Evolutionary conservation across 2,113 vertebrate species (phyloP).

Genomic region (Mustelus asterias): DNA sequence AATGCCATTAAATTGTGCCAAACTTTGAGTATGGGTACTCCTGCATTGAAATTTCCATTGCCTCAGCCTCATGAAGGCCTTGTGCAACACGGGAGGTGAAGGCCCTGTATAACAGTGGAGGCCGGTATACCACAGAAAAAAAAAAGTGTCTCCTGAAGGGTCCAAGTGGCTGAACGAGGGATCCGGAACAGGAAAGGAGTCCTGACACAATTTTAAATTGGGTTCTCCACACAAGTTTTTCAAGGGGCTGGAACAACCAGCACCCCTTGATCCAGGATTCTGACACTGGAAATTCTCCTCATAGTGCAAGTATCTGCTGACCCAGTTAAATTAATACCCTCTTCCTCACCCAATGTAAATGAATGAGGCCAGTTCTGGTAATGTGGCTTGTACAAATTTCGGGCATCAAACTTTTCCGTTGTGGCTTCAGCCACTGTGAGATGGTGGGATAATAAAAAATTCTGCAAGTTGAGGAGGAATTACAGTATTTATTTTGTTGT

Average conservation of each 20-base stretch:
- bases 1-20: not conserved
- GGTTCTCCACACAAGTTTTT: not conserved
- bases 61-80: not conserved
- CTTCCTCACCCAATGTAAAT: not conserved
- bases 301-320: not conserved
- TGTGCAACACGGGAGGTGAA: too few relatives aligned
- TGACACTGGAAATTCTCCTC: not conserved
- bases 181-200: not conserved
- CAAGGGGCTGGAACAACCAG: not conserved
- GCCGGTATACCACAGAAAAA: not conserved
- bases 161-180: not conserved
- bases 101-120: not conserved
- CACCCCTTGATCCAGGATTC: not conserved
- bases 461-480: not conserved
- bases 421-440: not conserved
- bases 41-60: not conserved
- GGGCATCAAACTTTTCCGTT: not conserved
- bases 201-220: not conserved
- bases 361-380: not conserved
- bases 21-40: not conserved
- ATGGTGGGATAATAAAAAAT: not conserved
- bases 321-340: not conserved
- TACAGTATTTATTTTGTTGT: not conserved
- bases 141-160: not conserved
- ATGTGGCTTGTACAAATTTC: not conserved